Evolutionary conservation across 2,797 vertebrate species (phyloP), one percentile per base, ranked within the genome.

Genomic region (Potorous gilbertii): DNA sequence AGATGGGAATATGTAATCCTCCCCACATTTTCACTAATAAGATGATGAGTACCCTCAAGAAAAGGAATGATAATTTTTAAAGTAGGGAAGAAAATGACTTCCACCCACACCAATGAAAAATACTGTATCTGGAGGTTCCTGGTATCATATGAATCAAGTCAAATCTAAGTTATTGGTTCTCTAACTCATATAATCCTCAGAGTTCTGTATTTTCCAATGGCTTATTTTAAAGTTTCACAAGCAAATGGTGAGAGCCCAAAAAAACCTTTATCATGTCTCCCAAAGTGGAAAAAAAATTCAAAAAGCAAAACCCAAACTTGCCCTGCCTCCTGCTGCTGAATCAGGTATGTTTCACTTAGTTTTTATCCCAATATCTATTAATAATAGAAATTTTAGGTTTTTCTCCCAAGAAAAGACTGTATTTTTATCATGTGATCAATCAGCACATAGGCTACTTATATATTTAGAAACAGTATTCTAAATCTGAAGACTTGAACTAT

Each of bases 401-500:
- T 46, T n/a, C 4, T 81, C 74, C 40, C 40, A 3, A 46, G 40
- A 81, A 81, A 81, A 46, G 74, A 81, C 8, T 81, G 18, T 14
- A 40, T 81, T 81, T 46, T 10, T 3, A 81, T 10, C 40, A 46
- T 81, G 40, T 81, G 74, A 81, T 46, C 40, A 81, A 46, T 40
- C 21, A 81, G 40, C 74, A 81, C 74, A 50, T 57, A 13, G 2
- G 55, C 29, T 92, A 46, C 56, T 92, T 56, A 92, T 54, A 56
- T 57, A 92, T 50, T 92, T 92, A 92, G 91, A 92, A 50, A 50
- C 9, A 8, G 46, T 92, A 31, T 92, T 92, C 57, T 59, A 92
- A 59, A 92, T 29, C 91, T 92, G 91, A 92, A 57, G 28, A 59
- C 57, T 52, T 59, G 40, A 92, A 92, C 29, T 50, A 29, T 92